Base-by-base conservation (phyloP, 1,140 invertebrate genomes). In the Apis florea region DNA sequence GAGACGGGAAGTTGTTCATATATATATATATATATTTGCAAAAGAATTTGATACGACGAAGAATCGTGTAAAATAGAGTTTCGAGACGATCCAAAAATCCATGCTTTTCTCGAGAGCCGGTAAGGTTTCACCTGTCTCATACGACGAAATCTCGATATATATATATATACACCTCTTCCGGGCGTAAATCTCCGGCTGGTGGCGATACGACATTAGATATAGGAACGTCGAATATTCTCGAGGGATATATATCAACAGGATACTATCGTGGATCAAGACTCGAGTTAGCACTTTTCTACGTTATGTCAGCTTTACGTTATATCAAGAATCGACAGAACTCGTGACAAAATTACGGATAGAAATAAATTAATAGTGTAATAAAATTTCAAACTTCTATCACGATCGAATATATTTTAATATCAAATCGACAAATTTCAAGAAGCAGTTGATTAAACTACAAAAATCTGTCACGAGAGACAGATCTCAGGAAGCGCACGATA, bases 231-330 rank as follows among this genome's bases (percentile, higher is more conserved):
- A 61, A 73, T 83, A 79, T 69, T 83, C 85, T 81, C 77, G 26
- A 59, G 61, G 76, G 85, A 72, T 80, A 47, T 80, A 82, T 67
- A 61, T 31, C 49, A 78, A 53, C 69, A 51, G 61, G 80, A 68
- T 66, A 61, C n/a, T 51, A 77, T 70, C 85, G 78, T 85, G 84
- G 83, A 84, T 83, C 85, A 85, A 78, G 69, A 82, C 79, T 85
- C 82, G 75, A 83, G 72, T 40, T 72, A 59, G 68, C 49, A 68
- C n/a, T 72, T 69, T 64, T 15, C 1, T 59, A n/a, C 64, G 51
- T 66, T 66, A 40, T 5, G 31, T 40, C 31, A 40, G n/a, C 51
- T 17, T 8, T 40, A 12, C 13, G n/a, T 26, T 64, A 40, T 58
- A 74, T 64, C 58, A 0, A 3, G 13, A n/a, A 67, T 77, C 26